Conservation (phyloP, 1,140 invertebrate species). For the Reticulitermes speratus region DNA sequence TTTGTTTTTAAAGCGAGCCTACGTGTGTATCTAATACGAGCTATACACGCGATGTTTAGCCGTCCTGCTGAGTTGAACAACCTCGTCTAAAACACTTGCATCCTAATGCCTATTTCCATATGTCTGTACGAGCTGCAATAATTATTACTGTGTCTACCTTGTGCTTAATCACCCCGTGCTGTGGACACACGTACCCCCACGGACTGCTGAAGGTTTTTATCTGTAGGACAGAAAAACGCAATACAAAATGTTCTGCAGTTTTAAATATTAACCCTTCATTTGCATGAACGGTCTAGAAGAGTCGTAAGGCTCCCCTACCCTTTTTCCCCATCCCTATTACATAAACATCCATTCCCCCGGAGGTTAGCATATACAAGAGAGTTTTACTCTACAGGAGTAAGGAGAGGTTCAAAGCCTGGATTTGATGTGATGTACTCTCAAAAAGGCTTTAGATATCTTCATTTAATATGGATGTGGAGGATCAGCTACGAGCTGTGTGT, state of each 20-base stretch:
- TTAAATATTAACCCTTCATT: neutral
- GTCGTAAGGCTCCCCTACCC: neutral
- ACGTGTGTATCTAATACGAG: no score
- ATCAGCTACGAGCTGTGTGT: neutral
- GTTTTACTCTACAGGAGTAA: neutral
- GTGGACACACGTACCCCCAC: neutral
- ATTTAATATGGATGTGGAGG: neutral
- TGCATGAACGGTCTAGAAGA: neutral
- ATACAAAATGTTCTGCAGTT: neutral
- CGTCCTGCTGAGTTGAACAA: no score
- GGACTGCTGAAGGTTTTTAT: neutral
- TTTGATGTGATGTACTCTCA: neutral
- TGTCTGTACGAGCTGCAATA: neutral
- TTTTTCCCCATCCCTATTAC: neutral
- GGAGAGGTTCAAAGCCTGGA: neutral
- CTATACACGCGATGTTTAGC: no score
- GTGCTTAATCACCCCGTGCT: neutral
- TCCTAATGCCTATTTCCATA: neutral
- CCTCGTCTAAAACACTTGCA: no score
- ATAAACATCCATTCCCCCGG: neutral
- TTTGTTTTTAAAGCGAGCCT: no score
- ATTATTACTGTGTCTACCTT: neutral
- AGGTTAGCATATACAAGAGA: neutral
- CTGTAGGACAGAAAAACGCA: neutral
- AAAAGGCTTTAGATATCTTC: neutral